Evolutionary conservation across 2,797 vertebrate species (phyloP), one percentile per base, ranked within the genome.

Genomic region (Pantherophis alleghaniensis): DNA sequence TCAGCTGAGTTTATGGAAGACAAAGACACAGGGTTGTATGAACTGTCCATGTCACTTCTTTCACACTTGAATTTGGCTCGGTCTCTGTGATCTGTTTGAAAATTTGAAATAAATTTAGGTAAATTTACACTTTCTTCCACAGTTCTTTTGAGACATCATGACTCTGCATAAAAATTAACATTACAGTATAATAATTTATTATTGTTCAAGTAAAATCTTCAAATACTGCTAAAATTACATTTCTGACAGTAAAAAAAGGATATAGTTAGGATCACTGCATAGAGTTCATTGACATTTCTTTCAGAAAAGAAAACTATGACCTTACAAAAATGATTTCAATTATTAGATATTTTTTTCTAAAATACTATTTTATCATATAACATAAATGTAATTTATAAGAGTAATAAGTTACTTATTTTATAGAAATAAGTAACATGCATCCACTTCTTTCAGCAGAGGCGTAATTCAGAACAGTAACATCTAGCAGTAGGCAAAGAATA

Each of bases 31-130:
- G 98, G 98, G 91, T 98, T 98, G 96, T 99, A 99, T 0, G 97
- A 97, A 95, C 98, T 92, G 92, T 99, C 99, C 0, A 97, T 94
- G 22, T 99, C 99, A 74, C 98, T 99, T 93, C 99, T 98, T 94
- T 99, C 99, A 94, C 97, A 98, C 95, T 99, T 99, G 96, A 99
- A 99, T 95, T 99, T 99, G 14, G 98, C 98, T 97, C 98, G 97
- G 94, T 98, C 98, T 60, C 99, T 98, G 96, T 99, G 99, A 79
- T 99, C 99, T 98, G 97, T 94, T 96, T 90, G 26, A 57, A 83
- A 87, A 91, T 88, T 24, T 2, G 51, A n/a, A 92, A 37, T 37
- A 90, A 91, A 55, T 93, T 90, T 57, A 92, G 42, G 18, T 56
- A 86, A 92, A 3, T 60, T 51, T 92, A 91, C 22, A 13, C 3